These are phyloP conservation scores for Sesamia inferens DNA, from an alignment of 2,888 invertebrate species.

Conservation along the genomic window DNA sequence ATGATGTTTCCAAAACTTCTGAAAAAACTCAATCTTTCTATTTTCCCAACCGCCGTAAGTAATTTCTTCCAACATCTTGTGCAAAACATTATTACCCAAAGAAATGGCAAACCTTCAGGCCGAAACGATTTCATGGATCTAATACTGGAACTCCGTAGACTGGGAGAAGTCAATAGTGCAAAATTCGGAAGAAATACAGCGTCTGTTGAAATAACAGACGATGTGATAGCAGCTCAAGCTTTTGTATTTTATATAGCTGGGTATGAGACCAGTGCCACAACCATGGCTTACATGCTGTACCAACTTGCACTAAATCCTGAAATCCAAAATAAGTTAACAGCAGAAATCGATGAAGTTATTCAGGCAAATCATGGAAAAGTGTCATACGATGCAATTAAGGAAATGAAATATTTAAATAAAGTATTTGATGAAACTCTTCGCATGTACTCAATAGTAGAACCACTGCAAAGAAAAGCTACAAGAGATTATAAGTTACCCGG, in stretches of 20 bases:
- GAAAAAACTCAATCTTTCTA: constrained; percentile 64
- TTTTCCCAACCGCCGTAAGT: constrained; percentile 64
- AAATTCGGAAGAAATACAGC: constrained; percentile 58
- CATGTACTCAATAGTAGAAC: constrained; percentile 81
- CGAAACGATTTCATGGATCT: constrained; percentile 78
- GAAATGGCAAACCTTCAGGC: constrained; percentile 68
- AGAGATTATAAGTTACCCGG: constrained; percentile 76
- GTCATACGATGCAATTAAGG: constrained; percentile 77
- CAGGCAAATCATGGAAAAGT: constrained; percentile 72
- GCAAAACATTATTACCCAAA: constrained; percentile 63
- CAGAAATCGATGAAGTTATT: constrained; percentile 74
- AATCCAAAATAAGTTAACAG: constrained; percentile 75
- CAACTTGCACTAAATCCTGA: constrained; percentile 69
- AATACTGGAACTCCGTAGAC: constrained; percentile 70
- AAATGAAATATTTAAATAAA: constrained; percentile 80
- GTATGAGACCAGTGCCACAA: constrained; percentile 83
- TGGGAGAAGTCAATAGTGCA: constrained; percentile 63
- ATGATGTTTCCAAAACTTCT: constrained; percentile 75
- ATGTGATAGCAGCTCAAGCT: constrained; percentile 78
- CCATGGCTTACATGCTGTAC: constrained; percentile 73
- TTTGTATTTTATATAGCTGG: constrained; percentile 84
- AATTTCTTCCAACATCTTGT: constrained; percentile 70
- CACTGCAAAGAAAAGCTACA: constrained; percentile 75
- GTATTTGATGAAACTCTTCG: constrained; percentile 81
- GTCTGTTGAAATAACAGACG: constrained; percentile 71